Evolutionary conservation across 2,888 invertebrate genomes (phyloP), one percentile per base, ranked within the genome.

Genomic region (Lycophotia porphyrea): DNA sequence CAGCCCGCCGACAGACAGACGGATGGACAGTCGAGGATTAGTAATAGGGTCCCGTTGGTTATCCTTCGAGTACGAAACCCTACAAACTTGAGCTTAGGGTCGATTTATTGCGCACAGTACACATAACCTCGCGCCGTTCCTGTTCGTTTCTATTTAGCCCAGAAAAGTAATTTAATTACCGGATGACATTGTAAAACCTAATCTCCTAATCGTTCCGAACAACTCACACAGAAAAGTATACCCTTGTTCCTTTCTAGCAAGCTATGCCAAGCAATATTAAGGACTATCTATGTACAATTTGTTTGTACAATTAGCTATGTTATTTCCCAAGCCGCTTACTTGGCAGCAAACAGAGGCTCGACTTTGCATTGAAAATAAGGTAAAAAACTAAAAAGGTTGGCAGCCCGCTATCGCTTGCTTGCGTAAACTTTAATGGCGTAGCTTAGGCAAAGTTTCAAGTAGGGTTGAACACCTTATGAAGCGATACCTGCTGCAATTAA

Each of bases 351-450:
- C 76, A 42, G 44, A 66, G 66, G 42, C 58, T 70, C 69, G 49
- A 66, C 42, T 81, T 83, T 81, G 66, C 80, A 84, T 81, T 49
- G 63, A 81, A 81, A 81, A 80, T 84, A 74, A 68, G 52, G n/a
- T 60, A 68, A 84, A 72, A 47, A 84, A 79, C 58, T 71, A 74
- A 84, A 80, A 84, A 68, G 52, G 70, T 71, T 74, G 74, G 81
- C 80, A 68, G 60, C 44, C 67, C 47, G 70, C 80, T 84, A 80
- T 74, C 74, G 80, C 74, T 80, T 55, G 63, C 64, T 68, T 67
- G 34, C 67, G 52, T 73, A 68, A 74, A 79, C 72, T 78, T 76
- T 83, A 69, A 75, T 66, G 39, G 55, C 66, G 64, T 49, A 60
- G 55, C 66, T 60, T 49, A 60, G 69, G 63, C 42, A 73, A 84